Evolutionary conservation across 37 sponge, comb jelly and placozoan genomes (phyloP), one percentile per base, ranked within the genome.

Genomic region (Corticium candelabrum): DNA sequence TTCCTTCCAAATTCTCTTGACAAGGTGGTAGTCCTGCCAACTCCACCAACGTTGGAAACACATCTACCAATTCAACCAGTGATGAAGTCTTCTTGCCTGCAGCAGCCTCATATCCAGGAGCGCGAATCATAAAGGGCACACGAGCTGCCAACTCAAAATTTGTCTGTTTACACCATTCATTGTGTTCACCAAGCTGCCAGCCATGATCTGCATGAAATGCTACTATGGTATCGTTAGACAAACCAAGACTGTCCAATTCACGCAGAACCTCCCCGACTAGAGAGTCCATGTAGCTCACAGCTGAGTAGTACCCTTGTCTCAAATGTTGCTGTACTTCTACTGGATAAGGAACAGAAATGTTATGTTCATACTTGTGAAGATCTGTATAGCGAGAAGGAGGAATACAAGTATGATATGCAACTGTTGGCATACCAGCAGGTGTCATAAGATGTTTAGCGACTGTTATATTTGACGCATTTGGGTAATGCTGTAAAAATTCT

Each of bases 161-260:
- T 34, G 87, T 78, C 41, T 57, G 37, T 34, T 86, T 86, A 37
- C 74, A 30, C 83, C 83, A 82, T 27, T 41, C 40, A 35, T 82
- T 74, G 67, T 82, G 82, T 37, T 82, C 82, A 35, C 82, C 87
- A 1, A 78, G 40, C 67, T 82, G 82, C 79, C 79, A 82, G 37
- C 87, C 87, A 74, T 86, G 87, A 70, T 86, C 87, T 27, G 75
- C 83, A 74, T 78, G 78, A 0, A 86, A 40, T 0, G 82, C 75
- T 30, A 86, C 78, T 2, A 82, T 33, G 0, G 87, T 86, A 37
- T 82, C 38, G 37, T 82, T 40, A 0, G 75, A 68, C 29, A 80
- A 69, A 35, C 81, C 81, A 32, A 36, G 68, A 15, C 15, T 36
- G 21, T 80, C 77, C 35, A 85, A 62, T 34, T 68, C 70, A 2